phyloP scores from a whole-genome alignment of 2,113 vertebrate species.

The Asarcornis scutulata region DNA sequence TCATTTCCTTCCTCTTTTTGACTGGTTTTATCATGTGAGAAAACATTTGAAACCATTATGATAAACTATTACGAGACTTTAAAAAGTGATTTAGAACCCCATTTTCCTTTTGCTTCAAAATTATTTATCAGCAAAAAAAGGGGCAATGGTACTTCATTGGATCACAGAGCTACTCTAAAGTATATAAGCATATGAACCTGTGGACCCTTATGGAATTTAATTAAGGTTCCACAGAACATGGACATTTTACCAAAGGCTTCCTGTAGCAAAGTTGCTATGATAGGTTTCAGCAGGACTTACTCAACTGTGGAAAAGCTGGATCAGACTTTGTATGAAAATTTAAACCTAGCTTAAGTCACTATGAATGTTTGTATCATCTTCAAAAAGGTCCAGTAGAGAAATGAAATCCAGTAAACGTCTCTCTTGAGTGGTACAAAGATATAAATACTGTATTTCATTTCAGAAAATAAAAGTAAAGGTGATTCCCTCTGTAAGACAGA shows the following conservation, averaged over 20 bases:
- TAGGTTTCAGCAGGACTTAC: neutral
- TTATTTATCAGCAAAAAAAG: neutral
- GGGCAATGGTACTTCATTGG: neutral
- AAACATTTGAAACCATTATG: neutral
- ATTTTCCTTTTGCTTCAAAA: neutral
- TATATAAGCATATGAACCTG: neutral
- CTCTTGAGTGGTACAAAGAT: neutral
- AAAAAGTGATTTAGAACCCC: neutral
- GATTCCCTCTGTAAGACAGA: neutral
- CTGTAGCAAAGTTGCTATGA: neutral
- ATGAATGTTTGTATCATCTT: neutral
- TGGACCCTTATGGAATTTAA: neutral
- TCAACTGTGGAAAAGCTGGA: neutral
- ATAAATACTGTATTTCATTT: neutral
- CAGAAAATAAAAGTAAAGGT: neutral
- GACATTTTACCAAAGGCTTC: neutral
- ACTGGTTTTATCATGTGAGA: neutral
- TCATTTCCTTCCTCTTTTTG: neutral
- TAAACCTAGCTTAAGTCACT: neutral
- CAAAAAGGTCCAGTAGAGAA: neutral
- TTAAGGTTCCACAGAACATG: neutral
- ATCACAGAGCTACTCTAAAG: neutral
- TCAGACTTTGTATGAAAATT: neutral
- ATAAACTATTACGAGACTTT: neutral
- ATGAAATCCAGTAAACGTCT: neutral